Evolutionary conservation across 1,140 invertebrate genomes (phyloP), one percentile per base, ranked within the genome.

Genomic region (Aphaenogaster ashmeadi): DNA sequence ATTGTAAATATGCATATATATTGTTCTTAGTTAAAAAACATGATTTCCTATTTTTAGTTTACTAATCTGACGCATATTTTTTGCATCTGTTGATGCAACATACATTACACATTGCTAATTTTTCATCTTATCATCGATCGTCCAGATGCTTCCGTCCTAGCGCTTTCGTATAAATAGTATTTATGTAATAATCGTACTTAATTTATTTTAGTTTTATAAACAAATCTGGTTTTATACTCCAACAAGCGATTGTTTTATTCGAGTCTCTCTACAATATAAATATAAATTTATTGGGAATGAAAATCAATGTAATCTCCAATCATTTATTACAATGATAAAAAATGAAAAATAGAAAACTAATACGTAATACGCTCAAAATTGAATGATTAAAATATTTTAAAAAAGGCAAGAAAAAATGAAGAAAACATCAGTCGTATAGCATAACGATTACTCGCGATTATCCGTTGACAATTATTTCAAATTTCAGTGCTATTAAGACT

Each of bases 141-240:
- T 88, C 74, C 71, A 74, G 88, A 87, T 88, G 89, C 79, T 86
- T 86, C 72, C 86, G 67, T 67, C 74, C 83, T 92, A 89, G 86
- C 87, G 85, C 85, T 81, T 38, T 38, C 8, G 0, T 38, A 41
- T 66, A 38, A 74, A 56, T 79, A 69, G 83, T 87, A 89, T 91
- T 80, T 85, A 74, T 89, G 80, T 91, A 90, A 62, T 91, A 91
- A 91, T 88, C 67, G 88, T 87, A 74, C 86, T 83, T 86, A 92
- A 86, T 77, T 90, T 88, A 92, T 92, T 88, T 89, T 90, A 91
- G 88, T 81, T 90, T 93, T 90, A 92, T 90, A 87, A 86, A 91
- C 88, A 86, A 89, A 85, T 64, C 66, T 80, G 72, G 67, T 89
- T 88, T 74, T 15, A 77, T 41, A 21, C 33, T 79, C 77, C 21